A percentile compares a stretch with the other conserved stretches of the same genome.
These are phyloP conservation scores for Laticauda laticaudata DNA, from an alignment of 2,113 vertebrate species.

Conservation along the genomic window DNA sequence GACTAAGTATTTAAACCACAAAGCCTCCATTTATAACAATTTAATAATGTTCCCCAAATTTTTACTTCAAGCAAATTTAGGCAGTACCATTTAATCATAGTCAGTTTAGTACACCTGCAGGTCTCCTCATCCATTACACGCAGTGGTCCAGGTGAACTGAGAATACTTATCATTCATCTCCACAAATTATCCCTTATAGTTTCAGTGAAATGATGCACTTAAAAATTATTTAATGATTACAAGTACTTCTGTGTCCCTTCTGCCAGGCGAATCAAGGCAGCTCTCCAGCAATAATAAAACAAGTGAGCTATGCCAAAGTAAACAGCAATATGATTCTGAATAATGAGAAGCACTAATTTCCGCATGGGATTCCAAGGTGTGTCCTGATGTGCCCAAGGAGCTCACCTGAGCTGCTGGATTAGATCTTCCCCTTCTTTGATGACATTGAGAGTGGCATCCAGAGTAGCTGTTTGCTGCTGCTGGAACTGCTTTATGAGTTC, in stretches of 20 bases:
- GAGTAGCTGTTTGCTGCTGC: constrained; percentile 94
- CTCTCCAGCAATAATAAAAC: background rate
- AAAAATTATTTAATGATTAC: background rate
- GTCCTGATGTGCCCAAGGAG: background rate
- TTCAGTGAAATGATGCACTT: constrained; percentile 34
- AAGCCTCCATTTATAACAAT: constrained; percentile 25
- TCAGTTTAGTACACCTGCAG: constrained; percentile 39
- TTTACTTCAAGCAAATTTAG: constrained; percentile 45
- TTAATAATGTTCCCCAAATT: constrained; percentile 52
- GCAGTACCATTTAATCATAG: constrained; percentile 50
- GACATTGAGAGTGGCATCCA: constrained; percentile 95
- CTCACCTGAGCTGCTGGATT: constrained; percentile 97
- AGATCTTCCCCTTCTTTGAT: constrained; percentile 98
- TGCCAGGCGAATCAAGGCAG: background rate
- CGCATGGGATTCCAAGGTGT: constrained; percentile 7
- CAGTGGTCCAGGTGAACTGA: constrained; percentile 42
- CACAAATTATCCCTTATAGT: constrained; percentile 49
- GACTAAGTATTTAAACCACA: constrained; percentile 35
- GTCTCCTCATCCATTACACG: constrained; percentile 46
- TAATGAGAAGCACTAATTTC: background rate
- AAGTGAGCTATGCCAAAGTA: constrained; percentile 24
- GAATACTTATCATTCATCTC: constrained; percentile 39
- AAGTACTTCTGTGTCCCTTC: background rate
- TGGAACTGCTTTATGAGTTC: constrained; percentile 98
- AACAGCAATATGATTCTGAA: constrained; percentile 14